Percentiles rank a stretch among this genome's conserved stretches.
These are phyloP conservation scores for Gopherus flavomarginatus DNA, from an alignment of 2,113 vertebrate species.

Conservation along the genomic window DNA sequence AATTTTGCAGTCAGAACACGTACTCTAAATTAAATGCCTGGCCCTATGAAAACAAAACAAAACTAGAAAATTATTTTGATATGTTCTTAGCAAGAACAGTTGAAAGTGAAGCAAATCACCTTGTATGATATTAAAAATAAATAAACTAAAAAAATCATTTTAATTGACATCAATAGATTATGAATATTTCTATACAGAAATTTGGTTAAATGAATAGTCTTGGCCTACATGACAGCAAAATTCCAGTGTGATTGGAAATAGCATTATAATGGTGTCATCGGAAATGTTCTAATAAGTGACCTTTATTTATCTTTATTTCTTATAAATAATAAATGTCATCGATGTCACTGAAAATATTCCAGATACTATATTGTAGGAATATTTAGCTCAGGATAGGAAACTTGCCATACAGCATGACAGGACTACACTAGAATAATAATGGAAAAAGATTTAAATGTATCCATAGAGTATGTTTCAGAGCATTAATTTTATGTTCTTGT, in stretches of 20 bases:
- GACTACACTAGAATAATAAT: neutral
- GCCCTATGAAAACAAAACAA: neutral
- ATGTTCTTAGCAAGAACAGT: neutral
- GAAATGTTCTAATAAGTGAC: neutral
- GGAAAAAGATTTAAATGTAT: neutral
- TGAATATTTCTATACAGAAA: neutral
- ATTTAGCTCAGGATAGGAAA: neutral
- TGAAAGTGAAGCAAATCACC: neutral
- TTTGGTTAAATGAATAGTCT: neutral
- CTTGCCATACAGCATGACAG: neutral
- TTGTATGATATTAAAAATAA: neutral
- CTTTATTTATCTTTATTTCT: neutral
- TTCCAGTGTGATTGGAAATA: neutral
- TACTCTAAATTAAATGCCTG: neutral
- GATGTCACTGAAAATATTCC: neutral
- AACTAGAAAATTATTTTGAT: neutral
- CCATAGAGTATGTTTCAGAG: neutral
- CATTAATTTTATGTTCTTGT: neutral
- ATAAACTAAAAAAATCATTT: neutral
- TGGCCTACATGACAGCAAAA: neutral
- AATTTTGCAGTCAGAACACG: neutral
- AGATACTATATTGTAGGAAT: neutral
- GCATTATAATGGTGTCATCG: fast-evolving
- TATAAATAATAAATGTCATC: neutral
- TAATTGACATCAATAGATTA: neutral